Evolutionary conservation across 2,797 vertebrate species (phyloP).

Genomic region (Ataeniobius toweri): DNA sequence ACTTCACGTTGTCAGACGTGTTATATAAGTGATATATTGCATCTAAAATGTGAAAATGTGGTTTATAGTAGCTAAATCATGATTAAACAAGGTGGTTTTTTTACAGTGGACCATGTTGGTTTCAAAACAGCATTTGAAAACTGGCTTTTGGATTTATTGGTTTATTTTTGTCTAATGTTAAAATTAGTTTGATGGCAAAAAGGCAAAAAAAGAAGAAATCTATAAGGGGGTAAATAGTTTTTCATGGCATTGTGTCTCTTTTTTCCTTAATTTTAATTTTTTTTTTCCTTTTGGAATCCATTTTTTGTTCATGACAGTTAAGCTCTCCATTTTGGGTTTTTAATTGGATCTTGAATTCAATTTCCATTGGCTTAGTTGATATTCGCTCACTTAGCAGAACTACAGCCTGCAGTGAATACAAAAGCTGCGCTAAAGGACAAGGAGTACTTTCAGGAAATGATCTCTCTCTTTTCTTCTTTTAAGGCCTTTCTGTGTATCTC

Average conservation of each 20-base stretch:
- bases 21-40: background rate
- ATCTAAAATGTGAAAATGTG: background rate
- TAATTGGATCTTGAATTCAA: slow-evolving; percentile 20
- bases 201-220: background rate
- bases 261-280: background rate
- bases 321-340: slow-evolving; percentile 16
- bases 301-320: slow-evolving; percentile 24
- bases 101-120: background rate
- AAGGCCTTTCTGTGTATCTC: background rate
- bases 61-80: background rate
- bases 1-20: background rate
- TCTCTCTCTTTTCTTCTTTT: slow-evolving; percentile 18
- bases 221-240: background rate
- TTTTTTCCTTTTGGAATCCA: slow-evolving; percentile 6
- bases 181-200: background rate
- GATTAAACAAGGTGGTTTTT: background rate
- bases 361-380: slow-evolving; percentile 25
- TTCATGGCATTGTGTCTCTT: background rate
- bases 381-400: slow-evolving; percentile 18
- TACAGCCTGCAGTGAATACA: slow-evolving; percentile 22
- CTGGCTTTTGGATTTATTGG: background rate
- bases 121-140: background rate
- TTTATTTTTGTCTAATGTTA: background rate
- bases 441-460: slow-evolving; percentile 12
- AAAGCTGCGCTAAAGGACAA: slow-evolving; percentile 25